Conservation (phyloP, 1,140 invertebrate genomes). For the Pachyrhynchus sulphureomaculatus region DNA sequence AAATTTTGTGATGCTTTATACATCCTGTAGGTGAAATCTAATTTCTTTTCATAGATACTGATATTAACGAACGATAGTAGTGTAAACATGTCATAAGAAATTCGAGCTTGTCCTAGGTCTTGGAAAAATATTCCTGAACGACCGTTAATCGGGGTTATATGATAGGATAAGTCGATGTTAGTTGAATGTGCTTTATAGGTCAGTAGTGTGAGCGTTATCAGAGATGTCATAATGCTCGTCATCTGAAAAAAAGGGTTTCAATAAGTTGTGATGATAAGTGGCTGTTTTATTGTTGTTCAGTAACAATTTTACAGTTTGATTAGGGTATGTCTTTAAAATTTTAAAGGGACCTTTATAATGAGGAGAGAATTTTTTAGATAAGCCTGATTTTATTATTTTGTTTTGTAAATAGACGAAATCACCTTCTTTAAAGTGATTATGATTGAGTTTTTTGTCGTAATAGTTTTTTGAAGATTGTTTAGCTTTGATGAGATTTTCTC, state of each 20-base stretch:
- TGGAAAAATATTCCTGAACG: too few species aligned
- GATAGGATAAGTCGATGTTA: too few species aligned
- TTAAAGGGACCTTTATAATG: slow-evolving; percentile 31
- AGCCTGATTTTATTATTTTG: slow-evolving; percentile 16
- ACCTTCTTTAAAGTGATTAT: slow-evolving; percentile 30
- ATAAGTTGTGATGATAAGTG: slow-evolving; percentile 32
- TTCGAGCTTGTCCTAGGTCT: too few species aligned
- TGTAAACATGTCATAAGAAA: too few species aligned
- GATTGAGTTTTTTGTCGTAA: slow-evolving; percentile 41
- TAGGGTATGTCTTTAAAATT: slow-evolving; percentile 22
- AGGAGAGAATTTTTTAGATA: slow-evolving; percentile 21
- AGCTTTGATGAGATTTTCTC: slow-evolving; percentile 34
- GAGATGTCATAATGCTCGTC: too few species aligned
- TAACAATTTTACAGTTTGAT: slow-evolving; percentile 23
- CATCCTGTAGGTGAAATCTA: too few species aligned
- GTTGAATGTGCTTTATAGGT: too few species aligned
- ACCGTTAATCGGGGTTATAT: too few species aligned
- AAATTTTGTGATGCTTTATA: too few species aligned
- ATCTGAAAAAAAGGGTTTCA: slow-evolving; percentile 35
- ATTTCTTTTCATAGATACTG: too few species aligned
- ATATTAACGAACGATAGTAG: too few species aligned
- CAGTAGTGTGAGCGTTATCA: too few species aligned
- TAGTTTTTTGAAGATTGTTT: slow-evolving; percentile 42
- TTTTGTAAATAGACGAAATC: slow-evolving; percentile 31
- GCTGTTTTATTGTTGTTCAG: slow-evolving; percentile 22